A percentile compares a stretch with the other conserved stretches of the same genome.
Conservation (phyloP, 2,888 invertebrate genomes). For the Malachius bipustulatus region DNA sequence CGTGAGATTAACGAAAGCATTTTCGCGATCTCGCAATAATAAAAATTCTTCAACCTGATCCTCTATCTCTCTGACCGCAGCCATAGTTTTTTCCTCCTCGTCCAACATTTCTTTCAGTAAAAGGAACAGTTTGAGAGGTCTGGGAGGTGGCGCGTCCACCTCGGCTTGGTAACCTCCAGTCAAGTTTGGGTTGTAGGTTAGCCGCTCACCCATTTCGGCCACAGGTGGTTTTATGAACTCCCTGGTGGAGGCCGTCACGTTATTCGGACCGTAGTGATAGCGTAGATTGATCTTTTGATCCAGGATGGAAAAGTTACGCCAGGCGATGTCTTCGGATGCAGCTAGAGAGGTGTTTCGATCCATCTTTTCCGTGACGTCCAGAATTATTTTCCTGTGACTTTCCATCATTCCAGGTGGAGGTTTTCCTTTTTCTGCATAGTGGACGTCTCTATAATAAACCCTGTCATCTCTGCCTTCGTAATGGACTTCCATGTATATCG, state of each 20-base stretch:
- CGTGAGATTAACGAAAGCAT: constrained; percentile 38
- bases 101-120: constrained; percentile 49
- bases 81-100: constrained; percentile 46
- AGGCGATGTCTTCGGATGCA: constrained; percentile 51
- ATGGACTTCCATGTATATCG: constrained; percentile 42
- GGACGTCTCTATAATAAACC: constrained; percentile 32
- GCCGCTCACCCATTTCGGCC: constrained; percentile 56
- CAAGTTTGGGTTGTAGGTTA: constrained; percentile 50
- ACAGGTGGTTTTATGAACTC: constrained; percentile 56
- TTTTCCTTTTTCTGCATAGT: constrained; percentile 30
- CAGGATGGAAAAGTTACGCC: constrained; percentile 49
- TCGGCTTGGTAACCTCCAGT: constrained; percentile 58
- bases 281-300: constrained; percentile 49
- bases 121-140: constrained; percentile 51
- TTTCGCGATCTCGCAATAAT: constrained; percentile 37
- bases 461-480: constrained; percentile 43
- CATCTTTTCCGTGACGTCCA: constrained; percentile 53
- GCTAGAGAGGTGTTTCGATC: constrained; percentile 43
- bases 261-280: constrained; percentile 50
- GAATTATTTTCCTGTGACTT: constrained; percentile 26
- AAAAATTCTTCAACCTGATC: constrained; percentile 37
- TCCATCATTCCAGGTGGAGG: constrained; percentile 28
- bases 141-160: constrained; percentile 44
- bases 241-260: constrained; percentile 51
- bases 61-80: constrained; percentile 42